phyloP scores from a whole-genome alignment of 2,888 invertebrate genomes.

The Seira musarum region DNA sequence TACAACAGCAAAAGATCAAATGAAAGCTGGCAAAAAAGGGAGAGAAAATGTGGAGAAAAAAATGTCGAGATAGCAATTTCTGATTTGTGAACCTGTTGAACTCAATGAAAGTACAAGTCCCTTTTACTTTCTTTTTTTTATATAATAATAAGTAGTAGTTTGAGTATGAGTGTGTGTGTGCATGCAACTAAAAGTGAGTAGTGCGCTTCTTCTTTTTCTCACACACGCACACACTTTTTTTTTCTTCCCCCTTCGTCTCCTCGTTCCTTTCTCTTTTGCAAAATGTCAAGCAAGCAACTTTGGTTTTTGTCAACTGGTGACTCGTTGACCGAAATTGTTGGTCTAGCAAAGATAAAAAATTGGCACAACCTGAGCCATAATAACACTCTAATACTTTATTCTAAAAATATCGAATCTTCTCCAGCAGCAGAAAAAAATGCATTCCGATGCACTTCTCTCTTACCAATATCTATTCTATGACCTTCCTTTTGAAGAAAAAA shows the following conservation, averaged over 20 bases:
- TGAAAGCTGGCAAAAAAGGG: conserved; percentile 61
- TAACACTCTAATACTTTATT: conserved; percentile 11
- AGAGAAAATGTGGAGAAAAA: conserved; percentile 64
- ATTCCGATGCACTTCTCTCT: conserved; percentile 38
- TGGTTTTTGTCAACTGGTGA: conserved; percentile 61
- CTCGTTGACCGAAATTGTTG: conserved; percentile 62
- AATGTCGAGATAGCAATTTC: conserved; percentile 67
- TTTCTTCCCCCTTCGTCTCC: neutral
- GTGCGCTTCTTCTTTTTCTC: conserved; percentile 25
- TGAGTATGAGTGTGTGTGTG: conserved; percentile 31
- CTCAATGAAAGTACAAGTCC: conserved; percentile 61
- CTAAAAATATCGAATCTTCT: conserved; percentile 48
- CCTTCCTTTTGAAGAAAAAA: conserved; percentile 41
- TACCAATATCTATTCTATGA: conserved; percentile 48
- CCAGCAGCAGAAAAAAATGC: conserved; percentile 39
- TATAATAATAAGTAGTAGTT: conserved; percentile 12
- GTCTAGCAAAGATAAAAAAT: conserved; percentile 58
- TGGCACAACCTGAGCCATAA: conserved; percentile 55
- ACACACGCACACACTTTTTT: conserved; percentile 47
- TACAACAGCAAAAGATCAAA: conserved; percentile 64
- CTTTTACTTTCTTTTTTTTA: conserved; percentile 41
- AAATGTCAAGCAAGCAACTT: conserved; percentile 65
- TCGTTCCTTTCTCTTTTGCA: conserved; percentile 32
- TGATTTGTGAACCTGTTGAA: conserved; percentile 69
- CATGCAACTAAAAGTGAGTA: conserved; percentile 14